Evolutionary conservation across 2,888 invertebrate species (phyloP), one percentile per base, ranked within the genome.

Genomic region (Automeris io): DNA sequence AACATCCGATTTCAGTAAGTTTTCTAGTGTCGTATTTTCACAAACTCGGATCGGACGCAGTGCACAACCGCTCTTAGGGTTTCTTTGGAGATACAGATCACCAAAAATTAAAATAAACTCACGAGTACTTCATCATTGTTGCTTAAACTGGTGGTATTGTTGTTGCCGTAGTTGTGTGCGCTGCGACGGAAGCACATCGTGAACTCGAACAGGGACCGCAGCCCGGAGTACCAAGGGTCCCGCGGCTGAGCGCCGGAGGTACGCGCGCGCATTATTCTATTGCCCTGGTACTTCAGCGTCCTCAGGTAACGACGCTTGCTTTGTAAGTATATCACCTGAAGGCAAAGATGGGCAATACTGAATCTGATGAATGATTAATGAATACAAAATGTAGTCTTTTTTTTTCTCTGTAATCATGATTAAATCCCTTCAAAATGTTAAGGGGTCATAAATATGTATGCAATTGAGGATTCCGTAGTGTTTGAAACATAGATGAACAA

Each of bases 271-370:
- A 82, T 71, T 45, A 66, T 61, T 3, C 87, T 74, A 52, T 75
- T 73, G 11, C 88, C 89, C 25, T 82, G 88, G 60, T 86, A 79
- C 60, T 88, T 88, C 0, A 89, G 66, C 0, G 83, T 74, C 44
- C 87, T 82, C 0, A 90, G 59, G 44, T 88, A 87, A 2, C 86
- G 83, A 0, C 90, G 81, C 47, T 76, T 74, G 55, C 85, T 75
- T 63, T 90, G 89, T 35, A 89, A 61, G 48, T 72, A 83, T 53
- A 68, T 81, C 18, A 90, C 88, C 90, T 90, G 57, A n/a, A n/a
- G n/a, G n/a, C n/a, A n/a, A n/a, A 8, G 18, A 34, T 8, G 9
- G 21, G 13, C 8, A 16, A 16, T 8, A 25, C n/a, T 25, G 9
- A 16, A 19, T n/a, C n/a, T n/a, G n/a, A n/a, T n/a, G n/a, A n/a